These are phyloP conservation scores for Lasioglossum malachurum DNA, from an alignment of 2,888 invertebrate genomes.

Conservation along the genomic window DNA sequence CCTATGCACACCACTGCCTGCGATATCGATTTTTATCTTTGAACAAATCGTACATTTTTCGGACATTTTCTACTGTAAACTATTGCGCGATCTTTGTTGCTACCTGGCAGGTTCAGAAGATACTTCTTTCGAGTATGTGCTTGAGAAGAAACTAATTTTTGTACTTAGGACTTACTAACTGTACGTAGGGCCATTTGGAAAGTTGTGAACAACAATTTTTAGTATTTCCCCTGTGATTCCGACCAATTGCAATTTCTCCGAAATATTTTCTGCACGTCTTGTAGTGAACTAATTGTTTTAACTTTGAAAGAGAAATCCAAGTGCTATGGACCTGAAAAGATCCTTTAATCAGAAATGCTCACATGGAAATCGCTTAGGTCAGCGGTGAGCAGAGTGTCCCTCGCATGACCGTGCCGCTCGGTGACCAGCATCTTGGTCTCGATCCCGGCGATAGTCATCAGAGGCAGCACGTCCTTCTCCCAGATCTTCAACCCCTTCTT, in stretches of 20 bases:
- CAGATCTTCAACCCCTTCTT: constrained; percentile 90
- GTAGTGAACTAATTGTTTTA: no score
- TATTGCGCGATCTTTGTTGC: not conserved
- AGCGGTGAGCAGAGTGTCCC: constrained; percentile 88
- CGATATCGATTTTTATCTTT: constrained; percentile 59
- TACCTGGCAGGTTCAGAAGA: not conserved
- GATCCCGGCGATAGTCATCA: constrained; percentile 88
- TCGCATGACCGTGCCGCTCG: constrained; percentile 91
- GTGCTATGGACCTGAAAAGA: no score
- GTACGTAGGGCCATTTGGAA: no score
- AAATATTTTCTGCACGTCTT: no score
- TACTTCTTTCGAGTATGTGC: not conserved
- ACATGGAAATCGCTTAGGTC: constrained; percentile 86
- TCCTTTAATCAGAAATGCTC: constrained; percentile 40
- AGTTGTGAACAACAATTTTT: no score
- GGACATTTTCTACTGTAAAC: not conserved
- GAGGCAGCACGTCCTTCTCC: constrained; percentile 89
- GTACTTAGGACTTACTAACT: no score
- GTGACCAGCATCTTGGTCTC: constrained; percentile 89
- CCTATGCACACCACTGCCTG: constrained; percentile 93
- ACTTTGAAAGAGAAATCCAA: no score
- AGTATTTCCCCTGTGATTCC: no score
- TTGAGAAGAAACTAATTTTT: not conserved
- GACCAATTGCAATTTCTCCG: no score
- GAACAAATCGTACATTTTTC: not conserved